Conservation (phyloP, 2,113 vertebrate genomes). For the Rhynchopsitta pachyrhyncha region DNA sequence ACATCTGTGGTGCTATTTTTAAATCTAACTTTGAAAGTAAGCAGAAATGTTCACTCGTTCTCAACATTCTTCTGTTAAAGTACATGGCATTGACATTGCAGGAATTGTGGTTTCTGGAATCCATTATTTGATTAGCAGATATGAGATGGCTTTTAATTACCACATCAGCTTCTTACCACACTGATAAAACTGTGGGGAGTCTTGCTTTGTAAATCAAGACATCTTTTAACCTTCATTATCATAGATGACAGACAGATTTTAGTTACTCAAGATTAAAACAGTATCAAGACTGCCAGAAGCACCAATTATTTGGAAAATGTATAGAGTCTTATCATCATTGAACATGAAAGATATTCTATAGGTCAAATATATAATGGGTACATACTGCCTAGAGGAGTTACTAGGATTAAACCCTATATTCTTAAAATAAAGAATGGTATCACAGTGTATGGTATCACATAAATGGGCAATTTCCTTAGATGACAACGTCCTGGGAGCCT, state of each 20-base stretch:
- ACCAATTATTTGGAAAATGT: not conserved
- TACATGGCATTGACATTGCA: not conserved
- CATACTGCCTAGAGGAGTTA: not conserved
- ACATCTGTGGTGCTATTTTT: not conserved
- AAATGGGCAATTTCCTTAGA: not conserved
- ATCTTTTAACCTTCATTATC: not conserved
- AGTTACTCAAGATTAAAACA: not conserved
- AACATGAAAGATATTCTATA: fast-evolving
- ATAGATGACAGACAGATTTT: not conserved
- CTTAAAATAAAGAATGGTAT: not conserved
- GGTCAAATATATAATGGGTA: not conserved
- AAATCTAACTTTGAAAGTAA: not conserved
- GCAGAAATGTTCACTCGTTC: not conserved
- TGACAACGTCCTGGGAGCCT: not conserved
- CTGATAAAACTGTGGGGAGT: not conserved
- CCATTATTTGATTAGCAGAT: not conserved
- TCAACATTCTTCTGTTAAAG: not conserved
- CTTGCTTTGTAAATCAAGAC: not conserved
- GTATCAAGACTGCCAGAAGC: not conserved
- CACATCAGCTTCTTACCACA: not conserved
- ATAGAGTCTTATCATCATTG: not conserved
- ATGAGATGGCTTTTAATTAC: constrained; percentile 30
- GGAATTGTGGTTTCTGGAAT: not conserved
- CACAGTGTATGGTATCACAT: not conserved
- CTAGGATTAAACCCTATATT: not conserved